Evolutionary conservation across 2,113 vertebrate genomes (phyloP), one percentile per base, ranked within the genome.

Genomic region (Oxyruncus cristatus): DNA sequence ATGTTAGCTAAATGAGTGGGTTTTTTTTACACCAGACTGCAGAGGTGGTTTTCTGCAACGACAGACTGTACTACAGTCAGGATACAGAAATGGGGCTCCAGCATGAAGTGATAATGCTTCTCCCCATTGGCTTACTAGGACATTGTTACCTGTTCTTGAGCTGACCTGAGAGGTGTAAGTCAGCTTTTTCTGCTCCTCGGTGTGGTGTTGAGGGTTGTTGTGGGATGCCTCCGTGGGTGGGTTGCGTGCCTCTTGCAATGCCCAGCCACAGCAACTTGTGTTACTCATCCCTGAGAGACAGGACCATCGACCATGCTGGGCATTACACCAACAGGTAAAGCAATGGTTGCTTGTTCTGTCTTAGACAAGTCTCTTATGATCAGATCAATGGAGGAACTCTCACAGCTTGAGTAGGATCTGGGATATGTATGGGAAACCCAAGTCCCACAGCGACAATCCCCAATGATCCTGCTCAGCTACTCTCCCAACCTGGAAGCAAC

Each of bases 221-320:
- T 1, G 1, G 1, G 2, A 52, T 41, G 12, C 52, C 8, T 78
- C 18, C 2, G 0, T 14, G n/a, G 28, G 18, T 1, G 5, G 30
- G 9, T 32, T 55, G 10, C 37, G 26, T 75, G 61, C 12, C 32
- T 74, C 22, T 58, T 58, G n/a, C 53, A 84, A 5, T 24, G 32
- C 11, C 44, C 24, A 67, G 28, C n/a, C 32, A 18, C 9, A 74
- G 22, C 10, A 71, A 55, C 10, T 44, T 71, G 44, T 62, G 32
- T 39, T 47, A 32, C 24, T 66, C 28, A 62, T 17, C 33, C 5
- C 23, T 22, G 23, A 63, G 28, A 37, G 37, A 37, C 41, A 71
- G 28, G 14, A 37, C 17, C 18, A 53, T 16, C 0, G 0, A 0
- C 55, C 47, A 14, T 41, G 14, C 41, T 67, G 47, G 27, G 32